Base-by-base conservation (phyloP, 2,888 invertebrate genomes). In the Branchinecta sandiegonensis region DNA sequence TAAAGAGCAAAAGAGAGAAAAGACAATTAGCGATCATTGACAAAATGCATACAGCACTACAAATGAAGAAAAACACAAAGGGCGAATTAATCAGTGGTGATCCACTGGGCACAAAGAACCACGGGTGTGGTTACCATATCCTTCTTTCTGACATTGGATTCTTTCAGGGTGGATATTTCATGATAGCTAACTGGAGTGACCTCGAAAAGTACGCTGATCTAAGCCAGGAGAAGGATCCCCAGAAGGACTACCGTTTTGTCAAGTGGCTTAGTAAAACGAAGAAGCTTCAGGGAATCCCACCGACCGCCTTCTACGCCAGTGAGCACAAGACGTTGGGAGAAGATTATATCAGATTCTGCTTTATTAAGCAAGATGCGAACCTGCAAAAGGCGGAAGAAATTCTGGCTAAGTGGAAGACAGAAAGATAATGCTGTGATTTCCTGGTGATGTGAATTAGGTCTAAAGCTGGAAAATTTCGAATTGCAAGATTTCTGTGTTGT, bases 181-280 rank as follows among this genome's bases (percentile, higher is more conserved):
- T 99, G 83, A 77, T 99, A 67, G 95, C 95, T 1, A 93, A 99
- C 79, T 94, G 91, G 87, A 85, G 87, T 11, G 80, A 84, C 8
- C 78, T 93, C 71, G 84, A 87, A 86, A 76, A 78, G 8, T 86
- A 87, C 77, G 83, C 88, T 8, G 85, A 88, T 76, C 79, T 91
- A 10, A 81, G 81, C 1, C 77, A 83, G 0, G 90, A 91, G 77
- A 79, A 76, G 0, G 91, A 91, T 75, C 82, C 82, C 73, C 83
- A 85, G 74, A 86, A 84, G 71, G 99, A 99, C 80, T 94, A 92
- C 77, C 84, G 84, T 72, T 97, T 99, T 78, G 93, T 94, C 0
- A 91, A 94, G 79, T 97, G 95, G 89, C 87, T 99, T 83, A 89
- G 89, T 0, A 92, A 90, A 76, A 90, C 94, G 75, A 86, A 91